Base-by-base conservation (phyloP, 2,113 vertebrate species). In the Thalassoma bifasciatum region DNA sequence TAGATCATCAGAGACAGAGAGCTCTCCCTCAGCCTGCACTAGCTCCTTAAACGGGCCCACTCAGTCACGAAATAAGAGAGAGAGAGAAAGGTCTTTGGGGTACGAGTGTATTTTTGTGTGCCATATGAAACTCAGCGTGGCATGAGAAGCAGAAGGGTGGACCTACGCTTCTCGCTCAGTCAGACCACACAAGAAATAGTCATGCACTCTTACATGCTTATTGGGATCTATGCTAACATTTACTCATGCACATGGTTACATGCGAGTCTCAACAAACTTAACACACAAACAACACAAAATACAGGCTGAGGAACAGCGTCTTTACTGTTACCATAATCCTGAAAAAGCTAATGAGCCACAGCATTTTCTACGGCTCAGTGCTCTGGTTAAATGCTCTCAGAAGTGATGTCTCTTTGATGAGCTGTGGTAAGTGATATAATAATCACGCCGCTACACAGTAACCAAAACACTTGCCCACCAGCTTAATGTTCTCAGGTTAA, bases 371-470 rank as follows among this genome's bases (percentile, higher is more conserved):
- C 17, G 66, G 71, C 75, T 77, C 79, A 81, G 56, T 79, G 83
- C 53, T 8, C 71, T 60, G 72, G 81, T 68, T 92, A 86, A 89
- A 86, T 22, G 46, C 73, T 80, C 69, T 72, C 77, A 88, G 69
- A 89, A 89, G 81, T 77, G 56, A 90, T 82, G 83, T 84, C 61
- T 89, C 77, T 91, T 89, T 93, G 91, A 91, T 90, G 88, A 90
- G 77, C 77, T 73, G 72, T 65, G 76, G 87, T 86, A 88, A 88
- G 85, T 88, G 83, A 89, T 83, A 88, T 74, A 90, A 90, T 91
- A 91, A 93, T 90, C 85, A 89, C 82, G 73, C 64, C 47, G 64
- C 66, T 23, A 38, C 75, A 64, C 40, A 40, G 82, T 81, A 73
- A 64, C 81, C 81, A 67, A 64, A 88, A 77, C 59, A 83, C 85